Evolutionary conservation across 1,140 invertebrate species (phyloP).

Genomic region (Trinorchestia longiramus): DNA sequence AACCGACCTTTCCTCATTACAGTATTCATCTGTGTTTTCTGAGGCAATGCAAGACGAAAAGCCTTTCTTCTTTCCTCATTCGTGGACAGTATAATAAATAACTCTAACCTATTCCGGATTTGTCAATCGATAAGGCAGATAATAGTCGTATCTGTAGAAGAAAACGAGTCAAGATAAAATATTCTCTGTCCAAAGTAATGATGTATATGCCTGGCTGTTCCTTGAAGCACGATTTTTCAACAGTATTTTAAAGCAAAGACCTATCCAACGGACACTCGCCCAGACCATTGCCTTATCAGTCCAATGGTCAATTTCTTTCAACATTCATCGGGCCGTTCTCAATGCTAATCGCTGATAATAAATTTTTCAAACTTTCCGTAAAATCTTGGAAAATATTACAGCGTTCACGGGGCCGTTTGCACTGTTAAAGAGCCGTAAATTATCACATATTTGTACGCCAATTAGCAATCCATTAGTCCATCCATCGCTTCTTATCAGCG

Average conservation of each 20-base stretch:
- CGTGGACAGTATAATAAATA: not conserved
- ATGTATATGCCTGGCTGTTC: not conserved
- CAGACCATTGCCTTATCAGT: slow-evolving; percentile 31
- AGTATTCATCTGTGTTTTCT: not conserved
- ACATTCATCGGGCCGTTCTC: slow-evolving; percentile 34
- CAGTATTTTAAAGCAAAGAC: slow-evolving; percentile 31
- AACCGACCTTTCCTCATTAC: not conserved
- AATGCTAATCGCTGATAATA: slow-evolving; percentile 50
- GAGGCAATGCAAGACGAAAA: not conserved
- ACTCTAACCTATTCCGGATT: slow-evolving; percentile 26
- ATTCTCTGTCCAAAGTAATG: slow-evolving; percentile 6
- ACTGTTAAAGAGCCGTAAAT: slow-evolving; percentile 52
- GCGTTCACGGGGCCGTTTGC: slow-evolving; percentile 38
- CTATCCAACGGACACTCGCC: slow-evolving; percentile 14
- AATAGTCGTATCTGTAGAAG: slow-evolving; percentile 15
- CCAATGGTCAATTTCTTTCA: slow-evolving; percentile 51
- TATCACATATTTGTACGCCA: slow-evolving; percentile 54
- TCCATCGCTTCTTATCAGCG: slow-evolving; percentile 53
- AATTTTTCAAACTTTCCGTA: slow-evolving; percentile 42
- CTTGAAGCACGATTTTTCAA: not conserved
- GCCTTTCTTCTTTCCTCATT: not conserved
- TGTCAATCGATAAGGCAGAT: slow-evolving; percentile 21
- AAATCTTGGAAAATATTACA: slow-evolving; percentile 39
- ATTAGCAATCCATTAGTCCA: slow-evolving; percentile 55
- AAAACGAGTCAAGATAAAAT: slow-evolving; percentile 39